Evolutionary conservation across 2,797 vertebrate genomes (phyloP), one percentile per base, ranked within the genome.

Genomic region (Syndactyla subalaris): DNA sequence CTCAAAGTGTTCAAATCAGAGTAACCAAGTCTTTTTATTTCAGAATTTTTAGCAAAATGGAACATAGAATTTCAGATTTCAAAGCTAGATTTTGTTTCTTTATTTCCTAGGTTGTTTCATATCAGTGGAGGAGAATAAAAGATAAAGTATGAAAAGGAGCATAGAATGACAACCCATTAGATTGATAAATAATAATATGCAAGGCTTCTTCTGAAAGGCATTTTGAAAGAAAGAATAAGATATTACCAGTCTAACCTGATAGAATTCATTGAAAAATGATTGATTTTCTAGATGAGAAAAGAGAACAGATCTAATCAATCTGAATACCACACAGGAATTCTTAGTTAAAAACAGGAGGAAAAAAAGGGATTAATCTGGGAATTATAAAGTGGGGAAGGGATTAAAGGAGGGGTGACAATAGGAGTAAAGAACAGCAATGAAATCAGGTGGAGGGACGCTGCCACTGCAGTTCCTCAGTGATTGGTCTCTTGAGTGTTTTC

Each of bases 241-340:
- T 93, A 73, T 87, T 93, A 38, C 61, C 72, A 93, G 54, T 80
- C 61, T 93, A 95, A 93, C 49, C 32, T 92, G 54, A 80, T 79
- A 85, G 74, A 74, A 93, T 74, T 91, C 79, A 54, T 75, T 77
- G 82, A 83, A 93, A 91, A 93, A 73, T 88, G 95, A 90, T 79
- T 92, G 61, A 95, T 96, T 95, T 92, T 90, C 43, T 68, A 75
- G 65, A 92, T 51, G 77, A 38, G 24, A 77, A 89, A 94, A 93
- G 48, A 91, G 72, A 93, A 43, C 32, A 77, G 71, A 82, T 93
- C 67, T 77, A 93, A 91, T 93, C 89, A 77, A 75, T 89, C 75
- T 91, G 81, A 88, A 88, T 92, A 95, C 94, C 91, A 95, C 75
- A 93, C 91, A 95, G 89, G 89, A 96, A 95, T 94, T 94, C 39